These are phyloP conservation scores for Oreotrochilus melanogaster DNA, from an alignment of 2,113 vertebrate species.

Conservation along the genomic window DNA sequence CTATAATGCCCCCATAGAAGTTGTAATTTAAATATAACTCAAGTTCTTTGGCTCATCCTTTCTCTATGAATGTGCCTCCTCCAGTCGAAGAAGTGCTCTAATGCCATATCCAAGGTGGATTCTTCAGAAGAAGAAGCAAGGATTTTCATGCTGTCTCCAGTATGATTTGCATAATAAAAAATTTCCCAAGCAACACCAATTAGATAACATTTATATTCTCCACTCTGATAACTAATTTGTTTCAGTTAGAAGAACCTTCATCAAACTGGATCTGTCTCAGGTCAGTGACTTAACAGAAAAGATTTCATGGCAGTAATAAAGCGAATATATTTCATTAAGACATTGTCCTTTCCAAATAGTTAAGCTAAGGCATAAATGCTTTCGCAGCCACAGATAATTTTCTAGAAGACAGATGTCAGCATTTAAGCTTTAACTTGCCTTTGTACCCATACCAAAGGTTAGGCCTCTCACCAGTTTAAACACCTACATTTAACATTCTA, in stretches of 20 bases:
- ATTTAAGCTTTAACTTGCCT: not conserved
- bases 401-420: not conserved
- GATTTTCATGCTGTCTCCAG: not conserved
- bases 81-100: not conserved
- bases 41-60: not conserved
- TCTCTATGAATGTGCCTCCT: not conserved
- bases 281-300: not conserved
- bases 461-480: not conserved
- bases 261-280: not conserved
- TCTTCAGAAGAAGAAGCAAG: not conserved
- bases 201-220: not conserved
- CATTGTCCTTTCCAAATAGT: not conserved
- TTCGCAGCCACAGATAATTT: not conserved
- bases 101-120: not conserved
- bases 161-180: not conserved
- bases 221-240: not conserved
- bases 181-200: not conserved
- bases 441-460: not conserved
- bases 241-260: not conserved
- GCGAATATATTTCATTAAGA: not conserved
- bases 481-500: not conserved
- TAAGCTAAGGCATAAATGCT: not conserved
- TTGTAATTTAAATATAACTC: not conserved
- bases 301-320: not conserved
- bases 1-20: not conserved